phyloP scores from a whole-genome alignment of 2,113 vertebrate genomes.

The Hippocampus mohnikei region DNA sequence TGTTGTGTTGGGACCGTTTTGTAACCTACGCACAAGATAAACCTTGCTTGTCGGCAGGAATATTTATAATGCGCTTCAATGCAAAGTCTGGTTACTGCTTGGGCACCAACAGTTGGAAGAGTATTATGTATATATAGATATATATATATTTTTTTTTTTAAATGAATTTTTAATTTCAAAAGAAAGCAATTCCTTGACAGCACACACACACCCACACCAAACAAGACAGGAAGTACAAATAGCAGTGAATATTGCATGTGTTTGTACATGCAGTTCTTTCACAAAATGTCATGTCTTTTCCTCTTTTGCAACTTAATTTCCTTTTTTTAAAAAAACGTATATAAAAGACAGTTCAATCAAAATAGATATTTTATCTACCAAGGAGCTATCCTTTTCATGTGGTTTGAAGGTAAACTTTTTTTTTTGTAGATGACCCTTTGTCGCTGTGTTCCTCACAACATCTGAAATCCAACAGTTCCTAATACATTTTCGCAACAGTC shows the following conservation, averaged over 20 bases:
- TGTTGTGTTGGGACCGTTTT: conserved; percentile 32
- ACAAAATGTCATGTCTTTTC: conserved; percentile 43
- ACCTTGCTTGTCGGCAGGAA: conserved; percentile 49
- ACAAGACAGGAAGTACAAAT: conserved; percentile 61
- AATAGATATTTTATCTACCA: conserved; percentile 45
- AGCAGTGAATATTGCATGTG: conserved; percentile 51
- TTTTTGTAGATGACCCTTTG: conserved; percentile 28
- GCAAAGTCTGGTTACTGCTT: conserved; percentile 48
- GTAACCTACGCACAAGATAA: conserved; percentile 44
- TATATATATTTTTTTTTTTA: conserved; percentile 3
- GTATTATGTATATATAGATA: conserved; percentile 22
- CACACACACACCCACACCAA: conserved; percentile 43
- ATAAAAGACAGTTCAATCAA: conserved; percentile 58
- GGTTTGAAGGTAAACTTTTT: conserved; percentile 37
- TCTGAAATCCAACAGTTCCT: conserved; percentile 30
- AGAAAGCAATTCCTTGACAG: conserved; percentile 53
- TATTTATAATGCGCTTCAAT: conserved; percentile 44
- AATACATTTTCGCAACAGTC: conserved; percentile 40
- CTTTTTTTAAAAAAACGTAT: conserved; percentile 16
- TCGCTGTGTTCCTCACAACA: conserved; percentile 35
- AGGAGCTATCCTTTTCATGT: conserved; percentile 41
- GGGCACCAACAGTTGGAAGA: conserved; percentile 55
- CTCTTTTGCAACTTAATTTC: conserved; percentile 36
- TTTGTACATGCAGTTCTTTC: conserved; percentile 52
- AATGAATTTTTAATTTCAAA: conserved; percentile 42